Base-by-base conservation (phyloP, 2,888 invertebrate genomes). In the Muscina levida region DNA sequence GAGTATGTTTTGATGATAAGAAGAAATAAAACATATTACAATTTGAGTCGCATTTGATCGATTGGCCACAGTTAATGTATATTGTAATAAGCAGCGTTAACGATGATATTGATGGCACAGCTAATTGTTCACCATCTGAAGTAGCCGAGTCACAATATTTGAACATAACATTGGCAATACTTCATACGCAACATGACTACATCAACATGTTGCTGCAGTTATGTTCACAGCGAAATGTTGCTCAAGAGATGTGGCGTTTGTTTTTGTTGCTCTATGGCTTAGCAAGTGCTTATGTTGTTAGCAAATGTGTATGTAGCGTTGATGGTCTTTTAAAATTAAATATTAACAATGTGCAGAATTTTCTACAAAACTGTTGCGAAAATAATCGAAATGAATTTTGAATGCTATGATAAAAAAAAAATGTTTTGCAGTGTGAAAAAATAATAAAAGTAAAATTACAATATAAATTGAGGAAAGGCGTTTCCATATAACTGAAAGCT, bases 221-320 rank as follows among this genome's bases (percentile, higher is more conserved):
- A 10, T 85, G 83, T 66, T 82, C 73, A 2, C 84, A 83, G 70
- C 83, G 83, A 37, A 83, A 85, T 84, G 83, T 83, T 83, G 82
- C 82, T 66, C 72, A 84, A 42, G 85, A 86, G 77, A 85, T 89
- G 85, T 89, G 88, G 86, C 85, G 84, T 77, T 83, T 88, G 72
- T 80, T 89, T 79, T 77, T 88, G 82, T 79, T 88, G 79, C 84
- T 88, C 75, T 88, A 86, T 78, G 87, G 85, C 42, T 82, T 88
- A 72, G 82, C 84, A 82, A 85, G 86, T 82, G 84, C 84, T 70
- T 84, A 83, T 71, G 73, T 89, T 72, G 85, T 89, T 83, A 85
- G 85, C 82, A 85, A 85, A 79, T 83, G 72, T 83, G 88, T 88
- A 87, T 73, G 88, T 87, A 70, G n/a, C 68, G n/a, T 26, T 2